Percentiles rank a stretch among this genome's conserved stretches.
Conservation (phyloP, 2,113 vertebrate genomes). For the Myxocyprinus asiaticus region DNA sequence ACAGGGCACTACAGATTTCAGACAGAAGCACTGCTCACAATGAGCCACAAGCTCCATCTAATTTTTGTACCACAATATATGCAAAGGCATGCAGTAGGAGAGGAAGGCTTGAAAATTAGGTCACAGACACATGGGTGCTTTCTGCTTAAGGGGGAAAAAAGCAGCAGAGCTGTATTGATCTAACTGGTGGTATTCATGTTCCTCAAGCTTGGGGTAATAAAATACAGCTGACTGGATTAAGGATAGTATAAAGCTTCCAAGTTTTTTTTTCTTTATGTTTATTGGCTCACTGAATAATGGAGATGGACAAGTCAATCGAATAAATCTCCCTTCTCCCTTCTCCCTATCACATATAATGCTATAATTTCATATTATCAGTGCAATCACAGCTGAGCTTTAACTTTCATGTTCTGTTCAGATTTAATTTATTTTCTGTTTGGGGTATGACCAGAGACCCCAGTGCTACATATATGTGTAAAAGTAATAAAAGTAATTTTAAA, state of each 20-base stretch:
- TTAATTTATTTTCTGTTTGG: no score
- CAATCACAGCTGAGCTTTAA: neutral
- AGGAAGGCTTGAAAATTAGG: conserved; percentile 45
- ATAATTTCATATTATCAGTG: no score
- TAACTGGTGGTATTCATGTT: neutral
- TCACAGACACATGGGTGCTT: conserved; percentile 21
- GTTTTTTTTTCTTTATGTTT: neutral
- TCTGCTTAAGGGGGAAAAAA: neutral
- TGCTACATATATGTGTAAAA: no score
- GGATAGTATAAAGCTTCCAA: conserved; percentile 10
- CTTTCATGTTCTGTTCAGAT: neutral
- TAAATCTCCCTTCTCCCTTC: neutral
- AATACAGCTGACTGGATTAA: conserved; percentile 7
- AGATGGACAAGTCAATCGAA: neutral
- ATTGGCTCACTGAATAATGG: neutral
- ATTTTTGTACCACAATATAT: conserved; percentile 15
- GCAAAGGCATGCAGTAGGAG: conserved; percentile 15
- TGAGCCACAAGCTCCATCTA: neutral
- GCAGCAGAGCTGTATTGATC: neutral
- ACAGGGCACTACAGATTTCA: no score
- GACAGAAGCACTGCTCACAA: neutral
- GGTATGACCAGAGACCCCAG: no score
- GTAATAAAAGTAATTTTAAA: no score
- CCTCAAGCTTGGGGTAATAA: neutral
- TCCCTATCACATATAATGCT: neutral